These are phyloP conservation scores for Drosophila diplacantha DNA, from an alignment of 2,888 invertebrate genomes.

Conservation along the genomic window DNA sequence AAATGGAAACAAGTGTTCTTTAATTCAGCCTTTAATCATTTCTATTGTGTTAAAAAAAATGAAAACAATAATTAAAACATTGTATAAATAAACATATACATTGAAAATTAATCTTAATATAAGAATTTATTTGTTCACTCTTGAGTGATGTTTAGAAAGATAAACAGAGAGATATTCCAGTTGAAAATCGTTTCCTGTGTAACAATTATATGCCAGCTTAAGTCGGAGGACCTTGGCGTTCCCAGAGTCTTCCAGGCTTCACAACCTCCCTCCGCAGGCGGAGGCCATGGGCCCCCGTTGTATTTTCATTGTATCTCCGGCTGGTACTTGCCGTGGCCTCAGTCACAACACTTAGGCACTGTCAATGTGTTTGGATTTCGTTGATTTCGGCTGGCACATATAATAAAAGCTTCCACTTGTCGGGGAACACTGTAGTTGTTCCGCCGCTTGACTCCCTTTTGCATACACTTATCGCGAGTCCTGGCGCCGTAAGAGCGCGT, in stretches of 20 bases:
- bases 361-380: constrained; percentile 60
- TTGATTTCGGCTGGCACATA: constrained; percentile 45
- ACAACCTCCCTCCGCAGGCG: not conserved
- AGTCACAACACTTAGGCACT: constrained; percentile 49
- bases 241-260: not conserved
- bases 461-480: constrained; percentile 41
- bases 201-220: not conserved
- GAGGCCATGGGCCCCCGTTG: not conserved
- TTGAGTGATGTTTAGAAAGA: not conserved
- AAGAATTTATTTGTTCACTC: not conserved
- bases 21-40: not conserved
- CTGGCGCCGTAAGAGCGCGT: constrained; percentile 33
- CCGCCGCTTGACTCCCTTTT: constrained; percentile 45
- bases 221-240: not conserved
- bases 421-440: constrained; percentile 12
- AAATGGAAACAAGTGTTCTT: not conserved
- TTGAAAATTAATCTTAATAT: not conserved
- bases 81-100: not conserved
- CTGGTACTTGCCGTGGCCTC: constrained; percentile 16
- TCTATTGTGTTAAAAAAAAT: not conserved
- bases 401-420: constrained; percentile 13
- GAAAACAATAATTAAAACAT: not conserved
- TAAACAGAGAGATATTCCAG: not conserved
- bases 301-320: not conserved
- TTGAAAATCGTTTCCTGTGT: not conserved